Conservation (phyloP, 2,888 invertebrate genomes). For the Napeogenes inachia region DNA sequence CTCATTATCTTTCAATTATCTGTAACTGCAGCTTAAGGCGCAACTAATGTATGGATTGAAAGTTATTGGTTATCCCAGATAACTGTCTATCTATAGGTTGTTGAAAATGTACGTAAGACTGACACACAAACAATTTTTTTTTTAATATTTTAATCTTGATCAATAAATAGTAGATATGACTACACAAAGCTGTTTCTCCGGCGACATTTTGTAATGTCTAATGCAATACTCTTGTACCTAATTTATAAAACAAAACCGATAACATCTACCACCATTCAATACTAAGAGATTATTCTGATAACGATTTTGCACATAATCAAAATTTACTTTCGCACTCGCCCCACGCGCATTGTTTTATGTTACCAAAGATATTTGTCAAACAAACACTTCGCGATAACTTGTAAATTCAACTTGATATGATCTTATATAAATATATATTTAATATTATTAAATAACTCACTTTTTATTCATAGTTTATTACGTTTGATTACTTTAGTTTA, state of each 20-base stretch:
- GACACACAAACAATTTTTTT: too few species aligned
- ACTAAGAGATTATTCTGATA: conserved; percentile 19
- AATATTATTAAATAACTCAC: too few species aligned
- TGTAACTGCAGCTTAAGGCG: too few species aligned
- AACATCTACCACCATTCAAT: conserved; percentile 12
- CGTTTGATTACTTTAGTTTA: neutral
- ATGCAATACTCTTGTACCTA: conserved; percentile 14
- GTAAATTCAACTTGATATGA: too few species aligned
- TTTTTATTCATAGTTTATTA: neutral
- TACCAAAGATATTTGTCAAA: conserved; percentile 19
- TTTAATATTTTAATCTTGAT: neutral
- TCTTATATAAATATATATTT: neutral
- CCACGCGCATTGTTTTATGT: conserved; percentile 42
- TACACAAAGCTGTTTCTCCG: neutral
- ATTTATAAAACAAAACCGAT: conserved; percentile 18
- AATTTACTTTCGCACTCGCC: conserved; percentile 53
- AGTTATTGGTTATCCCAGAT: too few species aligned
- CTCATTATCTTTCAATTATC: too few species aligned
- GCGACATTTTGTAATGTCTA: conserved; percentile 14
- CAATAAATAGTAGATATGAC: neutral
- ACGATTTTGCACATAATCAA: conserved; percentile 41
- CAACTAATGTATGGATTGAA: too few species aligned
- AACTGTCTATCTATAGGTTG: too few species aligned
- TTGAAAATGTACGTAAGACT: too few species aligned
- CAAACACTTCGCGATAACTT: conserved; percentile 16